Conservation (phyloP, 2,113 vertebrate species). For the Gymnogyps californianus region DNA sequence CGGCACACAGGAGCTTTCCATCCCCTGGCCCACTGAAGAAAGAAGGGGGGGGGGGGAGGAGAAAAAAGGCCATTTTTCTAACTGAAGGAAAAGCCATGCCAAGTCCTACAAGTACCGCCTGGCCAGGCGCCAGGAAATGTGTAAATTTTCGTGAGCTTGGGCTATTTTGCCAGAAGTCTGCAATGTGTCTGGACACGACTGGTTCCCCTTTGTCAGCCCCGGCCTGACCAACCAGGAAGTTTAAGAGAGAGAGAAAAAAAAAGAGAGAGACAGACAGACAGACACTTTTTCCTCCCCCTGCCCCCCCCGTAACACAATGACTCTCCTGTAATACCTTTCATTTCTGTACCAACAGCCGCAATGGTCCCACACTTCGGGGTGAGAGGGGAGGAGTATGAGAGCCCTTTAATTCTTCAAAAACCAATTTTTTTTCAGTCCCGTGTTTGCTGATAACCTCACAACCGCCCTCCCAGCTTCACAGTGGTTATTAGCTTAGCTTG, state of each 20-base stretch:
- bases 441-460: slow-evolving; percentile 46
- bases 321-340: slow-evolving; percentile 54
- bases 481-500: slow-evolving; percentile 54
- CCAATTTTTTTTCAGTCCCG: background rate
- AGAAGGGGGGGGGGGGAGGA: background rate
- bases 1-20: slow-evolving; percentile 68
- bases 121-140: slow-evolving; percentile 81
- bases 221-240: slow-evolving; percentile 74
- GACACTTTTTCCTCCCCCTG: background rate
- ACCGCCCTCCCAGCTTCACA: background rate
- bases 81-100: slow-evolving; percentile 87
- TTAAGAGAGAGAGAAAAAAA: slow-evolving; percentile 2
- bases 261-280: background rate
- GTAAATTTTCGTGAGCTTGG: slow-evolving; percentile 79
- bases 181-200: slow-evolving; percentile 80
- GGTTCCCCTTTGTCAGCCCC: slow-evolving; percentile 73
- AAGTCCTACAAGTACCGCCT: slow-evolving; percentile 82
- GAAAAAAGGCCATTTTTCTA: slow-evolving; percentile 75
- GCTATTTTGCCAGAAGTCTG: slow-evolving; percentile 83
- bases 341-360: background rate
- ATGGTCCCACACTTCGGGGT: background rate
- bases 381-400: background rate
- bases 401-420: slow-evolving; percentile 27
- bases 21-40: slow-evolving; percentile 47
- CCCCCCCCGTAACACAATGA: background rate